These are phyloP conservation scores for Caenorhabditis becei DNA, from an alignment of 2,888 invertebrate genomes.

Conservation along the genomic window DNA sequence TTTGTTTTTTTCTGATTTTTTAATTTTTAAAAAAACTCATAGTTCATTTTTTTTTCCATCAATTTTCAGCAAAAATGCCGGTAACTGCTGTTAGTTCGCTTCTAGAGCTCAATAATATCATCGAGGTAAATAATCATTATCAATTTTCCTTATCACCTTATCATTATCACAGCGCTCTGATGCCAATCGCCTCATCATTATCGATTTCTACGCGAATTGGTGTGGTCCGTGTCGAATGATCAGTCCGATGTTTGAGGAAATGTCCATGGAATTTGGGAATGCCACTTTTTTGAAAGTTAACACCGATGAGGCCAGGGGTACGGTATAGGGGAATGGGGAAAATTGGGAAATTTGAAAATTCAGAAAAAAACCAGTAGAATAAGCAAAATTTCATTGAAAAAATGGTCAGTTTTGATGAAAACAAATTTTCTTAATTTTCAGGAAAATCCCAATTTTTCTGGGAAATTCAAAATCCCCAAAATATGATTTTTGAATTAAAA, in stretches of 20 bases:
- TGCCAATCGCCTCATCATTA: conserved; percentile 68
- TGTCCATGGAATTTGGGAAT: conserved; percentile 90
- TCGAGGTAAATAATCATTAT: conserved; percentile 15
- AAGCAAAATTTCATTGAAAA: no score
- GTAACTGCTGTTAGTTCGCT: conserved; percentile 19
- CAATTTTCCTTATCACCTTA: background rate
- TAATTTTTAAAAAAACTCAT: background rate
- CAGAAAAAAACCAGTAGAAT: conserved; percentile 7
- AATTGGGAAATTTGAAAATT: no score
- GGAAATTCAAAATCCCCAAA: no score
- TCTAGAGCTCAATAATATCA: conserved; percentile 22
- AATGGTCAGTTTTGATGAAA: no score
- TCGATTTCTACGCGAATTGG: conserved; percentile 80
- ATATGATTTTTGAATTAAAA: no score
- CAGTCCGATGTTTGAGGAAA: conserved; percentile 92
- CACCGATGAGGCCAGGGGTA: conserved; percentile 87
- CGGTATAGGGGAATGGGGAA: no score
- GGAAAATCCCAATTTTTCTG: no score
- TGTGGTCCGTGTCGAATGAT: conserved; percentile 86
- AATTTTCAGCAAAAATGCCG: conserved; percentile 17
- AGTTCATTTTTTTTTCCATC: no score
- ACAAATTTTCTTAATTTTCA: no score
- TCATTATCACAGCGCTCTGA: conserved; percentile 6
- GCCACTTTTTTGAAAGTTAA: conserved; percentile 91
- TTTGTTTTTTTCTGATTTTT: background rate